Evolutionary conservation across 2,888 invertebrate genomes (phyloP), one percentile per base, ranked within the genome.

Genomic region (Halictus ligatus): DNA sequence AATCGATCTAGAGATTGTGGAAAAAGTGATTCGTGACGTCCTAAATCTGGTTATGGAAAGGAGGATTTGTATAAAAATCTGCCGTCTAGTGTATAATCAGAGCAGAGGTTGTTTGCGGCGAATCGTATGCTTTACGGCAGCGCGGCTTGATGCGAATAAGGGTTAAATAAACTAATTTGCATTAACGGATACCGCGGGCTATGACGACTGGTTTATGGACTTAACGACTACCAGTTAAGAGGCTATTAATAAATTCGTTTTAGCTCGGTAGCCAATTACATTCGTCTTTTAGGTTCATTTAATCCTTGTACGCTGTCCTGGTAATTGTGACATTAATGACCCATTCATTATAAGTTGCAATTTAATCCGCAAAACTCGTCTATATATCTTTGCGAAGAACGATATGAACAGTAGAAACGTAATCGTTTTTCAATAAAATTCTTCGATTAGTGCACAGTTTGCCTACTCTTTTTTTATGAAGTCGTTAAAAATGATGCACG

Each of bases 161-260:
- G 60, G 60, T 60, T 60, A 60, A 60, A 60, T 13, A 60, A 60
- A 60, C 60, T 25, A 60, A 60, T 60, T 60, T 60, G 60, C 60
- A 60, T 60, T 60, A 25, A 60, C 60, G 25, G 60, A 60, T 60
- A 60, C 25, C 60, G 60, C 25, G 13, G 60, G 60, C 60, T 60
- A 6, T 25, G 60, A 25, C 25, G 6, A 13, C 25, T n/a, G 25
- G 60, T 60, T 60, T 60, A 60, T 25, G 60, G 60, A 60, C 60
- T 25, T 60, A 60, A 60, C 60, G 13, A 25, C 60, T 60, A 60
- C 60, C 25, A 60, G 60, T 60, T 60, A 60, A 60, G 25, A 60
- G 60, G 60, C 60, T 60, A 60, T 60, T 60, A 60, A 60, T 60
- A 60, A 6, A 60, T 60, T 60, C 13, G 60, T 25, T 60, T 60